Conservation (phyloP, 2,888 invertebrate genomes). For the Sycophila texana region DNA sequence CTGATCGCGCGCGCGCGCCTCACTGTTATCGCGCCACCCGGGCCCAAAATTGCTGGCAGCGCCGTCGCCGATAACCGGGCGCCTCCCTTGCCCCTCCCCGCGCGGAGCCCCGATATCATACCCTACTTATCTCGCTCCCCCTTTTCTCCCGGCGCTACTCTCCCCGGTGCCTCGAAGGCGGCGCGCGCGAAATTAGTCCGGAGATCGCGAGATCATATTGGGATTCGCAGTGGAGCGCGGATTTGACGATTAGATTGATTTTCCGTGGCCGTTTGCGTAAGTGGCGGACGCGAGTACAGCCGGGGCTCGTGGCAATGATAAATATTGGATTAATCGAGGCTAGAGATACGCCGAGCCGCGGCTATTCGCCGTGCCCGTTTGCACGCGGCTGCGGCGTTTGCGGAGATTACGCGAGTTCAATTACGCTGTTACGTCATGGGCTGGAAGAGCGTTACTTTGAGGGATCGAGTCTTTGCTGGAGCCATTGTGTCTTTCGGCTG, state of each 20-base stretch:
- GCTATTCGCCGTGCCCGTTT: background rate
- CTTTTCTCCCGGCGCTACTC: no score
- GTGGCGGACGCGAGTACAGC: background rate
- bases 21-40: no score
- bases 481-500: no score
- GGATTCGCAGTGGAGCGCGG: no score
- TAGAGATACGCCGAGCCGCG: background rate
- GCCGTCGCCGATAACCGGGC: conserved; percentile 1
- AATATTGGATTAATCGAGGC: conserved; percentile 4
- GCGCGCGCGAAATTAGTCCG: no score
- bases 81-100: background rate
- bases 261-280: conserved; percentile 13
- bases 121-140: no score
- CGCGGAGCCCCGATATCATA: no score
- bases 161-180: no score
- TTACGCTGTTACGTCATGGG: conserved; percentile 5
- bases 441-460: background rate
- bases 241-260: background rate
- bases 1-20: no score
- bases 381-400: background rate
- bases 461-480: no score
- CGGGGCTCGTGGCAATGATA: background rate
- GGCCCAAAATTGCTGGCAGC: no score
- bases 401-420: conserved; percentile 9
- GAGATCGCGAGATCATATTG: no score